phyloP scores from a whole-genome alignment of 2,888 invertebrate genomes.

The Ethmia dodecea region DNA sequence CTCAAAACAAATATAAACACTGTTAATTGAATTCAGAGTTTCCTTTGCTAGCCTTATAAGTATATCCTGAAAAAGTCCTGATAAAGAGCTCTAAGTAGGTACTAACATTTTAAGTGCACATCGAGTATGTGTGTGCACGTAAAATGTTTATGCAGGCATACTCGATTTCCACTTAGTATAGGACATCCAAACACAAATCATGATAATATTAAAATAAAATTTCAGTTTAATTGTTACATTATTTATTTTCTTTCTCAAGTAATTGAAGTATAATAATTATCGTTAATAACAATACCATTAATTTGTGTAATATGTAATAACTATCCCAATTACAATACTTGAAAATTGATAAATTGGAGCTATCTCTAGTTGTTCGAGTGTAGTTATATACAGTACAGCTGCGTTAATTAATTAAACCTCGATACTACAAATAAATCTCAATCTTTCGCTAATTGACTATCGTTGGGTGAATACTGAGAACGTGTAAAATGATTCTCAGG shows the following conservation, averaged over 20 bases:
- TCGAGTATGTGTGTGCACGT: too few relatives aligned
- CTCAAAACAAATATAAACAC: constrained; percentile 76
- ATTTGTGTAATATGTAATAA: constrained; percentile 46
- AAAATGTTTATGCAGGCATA: too few relatives aligned
- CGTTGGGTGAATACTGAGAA: constrained; percentile 75
- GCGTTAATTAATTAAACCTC: constrained; percentile 47
- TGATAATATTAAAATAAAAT: too few relatives aligned
- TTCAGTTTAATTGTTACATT: constrained; percentile 37
- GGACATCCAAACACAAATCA: too few relatives aligned
- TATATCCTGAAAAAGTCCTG: too few relatives aligned
- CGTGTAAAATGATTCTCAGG: constrained; percentile 43
- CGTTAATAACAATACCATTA: constrained; percentile 56
- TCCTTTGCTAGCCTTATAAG: too few relatives aligned
- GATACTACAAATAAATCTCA: constrained; percentile 67
- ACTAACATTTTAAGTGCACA: too few relatives aligned
- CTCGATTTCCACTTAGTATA: too few relatives aligned
- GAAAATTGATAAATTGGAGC: constrained; percentile 35
- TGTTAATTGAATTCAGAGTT: constrained; percentile 61
- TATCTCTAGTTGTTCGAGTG: constrained; percentile 34
- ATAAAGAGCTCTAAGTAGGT: too few relatives aligned
- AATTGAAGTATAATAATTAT: constrained; percentile 61
- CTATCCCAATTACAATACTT: constrained; percentile 41
- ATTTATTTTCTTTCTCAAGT: constrained; percentile 55
- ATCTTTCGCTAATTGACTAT: constrained; percentile 74
- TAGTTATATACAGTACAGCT: constrained; percentile 53